Base-by-base conservation (phyloP, 2,113 vertebrate species). In the Ardeotis arabs region DNA sequence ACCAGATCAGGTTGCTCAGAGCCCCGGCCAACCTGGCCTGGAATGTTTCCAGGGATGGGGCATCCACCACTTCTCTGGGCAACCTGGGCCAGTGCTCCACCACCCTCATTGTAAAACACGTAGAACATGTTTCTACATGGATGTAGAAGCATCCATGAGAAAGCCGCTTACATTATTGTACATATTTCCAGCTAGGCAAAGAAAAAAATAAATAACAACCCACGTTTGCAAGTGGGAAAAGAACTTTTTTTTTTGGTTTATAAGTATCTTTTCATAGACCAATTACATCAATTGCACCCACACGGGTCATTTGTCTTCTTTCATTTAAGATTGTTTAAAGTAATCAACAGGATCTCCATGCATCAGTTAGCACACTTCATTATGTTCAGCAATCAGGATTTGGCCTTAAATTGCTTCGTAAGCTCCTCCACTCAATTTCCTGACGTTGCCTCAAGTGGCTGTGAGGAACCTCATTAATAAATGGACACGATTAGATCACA, bases 381-480 rank as follows among this genome's bases (percentile, higher is more conserved):
- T 73, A 84, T 10, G 22, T 33, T 80, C 81, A 69, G 60, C 81
- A 56, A 62, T 47, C 90, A 93, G 69, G 81, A 62, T 52, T 86
- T 76, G 87, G 53, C 87, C 87, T 80, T 77, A 74, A 91, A 87
- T 80, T 41, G 14, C 67, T 72, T 76, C 8, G 9, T 24, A 21
- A 91, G 39, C 59, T 91, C 49, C 69, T 77, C 68, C 74, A 91
- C 39, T n/a, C 87, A 37, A 22, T 87, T 77, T 37, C 80, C 68
- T 80, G 37, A 7, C 73, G 5, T 69, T 49, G 63, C 41, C 73
- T 69, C 64, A 28, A 89, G 59, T 81, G 50, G 29, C 41, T 58
- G 31, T 16, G 20, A 69, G 83, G 89, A 87, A 60, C 20, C 50
- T 70, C 70, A 37, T 89, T 94, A 84, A 77, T 67, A 77, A 95